A percentile compares a stretch with the other conserved stretches of the same genome.
Evolutionary conservation across 2,113 vertebrate genomes (phyloP).

Genomic region (Bubo scandiacus): DNA sequence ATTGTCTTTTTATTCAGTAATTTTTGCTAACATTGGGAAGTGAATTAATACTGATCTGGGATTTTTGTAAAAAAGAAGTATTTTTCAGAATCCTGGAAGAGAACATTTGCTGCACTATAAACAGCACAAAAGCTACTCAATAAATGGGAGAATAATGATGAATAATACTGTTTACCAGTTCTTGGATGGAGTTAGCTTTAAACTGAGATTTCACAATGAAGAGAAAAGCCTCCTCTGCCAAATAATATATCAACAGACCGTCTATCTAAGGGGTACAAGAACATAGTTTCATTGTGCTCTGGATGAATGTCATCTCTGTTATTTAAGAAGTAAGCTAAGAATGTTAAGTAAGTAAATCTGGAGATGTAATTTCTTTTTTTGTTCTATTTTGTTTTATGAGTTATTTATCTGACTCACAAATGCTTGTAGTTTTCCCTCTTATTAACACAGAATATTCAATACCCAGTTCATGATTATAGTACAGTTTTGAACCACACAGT

Average conservation of each 20-base stretch:
- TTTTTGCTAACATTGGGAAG: not conserved
- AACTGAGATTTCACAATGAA: conserved; percentile 29
- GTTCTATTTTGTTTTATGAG: not conserved
- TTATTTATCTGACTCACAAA: not conserved
- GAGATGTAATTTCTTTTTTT: conserved; percentile 2
- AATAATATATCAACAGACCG: not conserved
- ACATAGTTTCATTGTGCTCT: conserved; percentile 1
- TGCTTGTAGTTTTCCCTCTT: not conserved
- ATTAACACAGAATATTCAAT: not conserved
- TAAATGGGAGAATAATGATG: conserved; percentile 1
- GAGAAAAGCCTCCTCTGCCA: not conserved
- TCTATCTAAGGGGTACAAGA: not conserved
- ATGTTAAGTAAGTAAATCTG: not conserved
- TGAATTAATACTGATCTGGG: not conserved
- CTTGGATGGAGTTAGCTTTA: conserved; percentile 35
- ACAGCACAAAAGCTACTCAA: conserved; percentile 36
- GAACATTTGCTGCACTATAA: conserved; percentile 31
- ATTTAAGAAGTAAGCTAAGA: not conserved
- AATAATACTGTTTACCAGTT: conserved; percentile 43
- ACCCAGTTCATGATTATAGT: not conserved
- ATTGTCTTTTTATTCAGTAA: not conserved
- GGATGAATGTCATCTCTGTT: not conserved
- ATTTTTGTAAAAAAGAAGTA: not conserved
- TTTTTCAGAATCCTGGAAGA: not conserved
- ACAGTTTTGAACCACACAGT: not conserved